phyloP scores from a whole-genome alignment of 2,113 vertebrate species.

The Rhabdornis inornatus region DNA sequence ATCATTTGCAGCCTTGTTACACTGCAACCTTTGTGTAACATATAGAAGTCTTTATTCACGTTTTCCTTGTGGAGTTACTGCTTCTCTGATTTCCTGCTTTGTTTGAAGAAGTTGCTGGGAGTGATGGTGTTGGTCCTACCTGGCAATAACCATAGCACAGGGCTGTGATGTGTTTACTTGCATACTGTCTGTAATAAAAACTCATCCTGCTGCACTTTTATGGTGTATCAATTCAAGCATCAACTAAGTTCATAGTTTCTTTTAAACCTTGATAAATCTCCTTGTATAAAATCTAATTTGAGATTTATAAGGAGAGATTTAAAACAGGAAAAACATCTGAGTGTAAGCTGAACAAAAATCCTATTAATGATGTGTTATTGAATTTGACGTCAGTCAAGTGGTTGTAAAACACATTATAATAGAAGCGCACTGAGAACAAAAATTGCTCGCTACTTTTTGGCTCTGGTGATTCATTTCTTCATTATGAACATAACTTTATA shows the following conservation, averaged over 20 bases:
- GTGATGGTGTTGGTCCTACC: background rate
- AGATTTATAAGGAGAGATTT: conserved; percentile 29
- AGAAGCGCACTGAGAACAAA: background rate
- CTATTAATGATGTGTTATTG: conserved; percentile 21
- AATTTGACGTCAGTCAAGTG: background rate
- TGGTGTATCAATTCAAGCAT: background rate
- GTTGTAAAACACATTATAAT: background rate
- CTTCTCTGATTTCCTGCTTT: background rate
- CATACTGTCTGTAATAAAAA: background rate
- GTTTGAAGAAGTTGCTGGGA: background rate
- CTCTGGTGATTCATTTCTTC: background rate
- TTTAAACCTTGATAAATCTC: background rate
- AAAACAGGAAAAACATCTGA: conserved; percentile 5
- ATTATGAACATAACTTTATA: background rate
- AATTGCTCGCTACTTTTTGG: background rate
- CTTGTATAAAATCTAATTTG: conserved; percentile 33
- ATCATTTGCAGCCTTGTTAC: background rate
- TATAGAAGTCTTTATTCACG: accelerated
- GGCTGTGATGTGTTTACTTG: background rate
- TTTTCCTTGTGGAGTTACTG: background rate
- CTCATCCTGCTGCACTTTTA: background rate
- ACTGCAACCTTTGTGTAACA: background rate
- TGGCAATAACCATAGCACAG: background rate
- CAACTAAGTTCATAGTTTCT: background rate
- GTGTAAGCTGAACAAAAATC: background rate